Percentiles rank a stretch among this genome's conserved stretches.
These are phyloP conservation scores for Herpetotheres cachinnans DNA, from an alignment of 2,113 vertebrate genomes.

Conservation along the genomic window DNA sequence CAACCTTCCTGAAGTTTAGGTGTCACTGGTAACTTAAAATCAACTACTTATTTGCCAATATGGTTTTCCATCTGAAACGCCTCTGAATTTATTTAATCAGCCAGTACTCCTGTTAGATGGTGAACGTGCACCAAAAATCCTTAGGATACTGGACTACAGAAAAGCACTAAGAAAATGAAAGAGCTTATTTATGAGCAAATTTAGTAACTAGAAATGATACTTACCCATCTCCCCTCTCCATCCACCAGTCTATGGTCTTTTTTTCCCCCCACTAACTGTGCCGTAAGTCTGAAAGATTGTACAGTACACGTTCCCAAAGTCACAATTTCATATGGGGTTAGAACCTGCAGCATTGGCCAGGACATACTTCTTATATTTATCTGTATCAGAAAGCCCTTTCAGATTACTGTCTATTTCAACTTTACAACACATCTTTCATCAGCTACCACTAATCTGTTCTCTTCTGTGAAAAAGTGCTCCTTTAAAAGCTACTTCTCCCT, in stretches of 20 bases:
- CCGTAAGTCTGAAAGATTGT: not conserved
- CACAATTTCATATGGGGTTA: not conserved
- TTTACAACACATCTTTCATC: no score
- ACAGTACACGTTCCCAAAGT: not conserved
- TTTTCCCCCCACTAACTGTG: not conserved
- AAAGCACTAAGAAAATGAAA: not conserved
- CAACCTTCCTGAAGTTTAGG: not conserved
- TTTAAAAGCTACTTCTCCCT: not conserved
- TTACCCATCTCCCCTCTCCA: not conserved
- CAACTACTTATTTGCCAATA: not conserved
- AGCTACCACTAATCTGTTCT: not conserved
- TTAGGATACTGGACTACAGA: not conserved
- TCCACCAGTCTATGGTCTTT: not conserved
- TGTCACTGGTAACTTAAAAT: not conserved
- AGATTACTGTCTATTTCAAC: not conserved
- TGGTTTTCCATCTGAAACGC: not conserved
- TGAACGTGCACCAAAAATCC: fast-evolving
- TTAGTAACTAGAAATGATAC: not conserved
- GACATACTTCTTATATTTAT: not conserved
- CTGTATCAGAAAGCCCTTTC: not conserved
- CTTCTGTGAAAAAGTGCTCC: not conserved
- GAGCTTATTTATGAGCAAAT: not conserved
- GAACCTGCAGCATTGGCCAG: not conserved
- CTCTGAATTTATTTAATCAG: not conserved
- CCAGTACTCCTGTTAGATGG: not conserved